Percentiles rank a stretch among this genome's conserved stretches.
Conservation (phyloP, 2,888 invertebrate genomes). For the Syrphus vitripennis region DNA sequence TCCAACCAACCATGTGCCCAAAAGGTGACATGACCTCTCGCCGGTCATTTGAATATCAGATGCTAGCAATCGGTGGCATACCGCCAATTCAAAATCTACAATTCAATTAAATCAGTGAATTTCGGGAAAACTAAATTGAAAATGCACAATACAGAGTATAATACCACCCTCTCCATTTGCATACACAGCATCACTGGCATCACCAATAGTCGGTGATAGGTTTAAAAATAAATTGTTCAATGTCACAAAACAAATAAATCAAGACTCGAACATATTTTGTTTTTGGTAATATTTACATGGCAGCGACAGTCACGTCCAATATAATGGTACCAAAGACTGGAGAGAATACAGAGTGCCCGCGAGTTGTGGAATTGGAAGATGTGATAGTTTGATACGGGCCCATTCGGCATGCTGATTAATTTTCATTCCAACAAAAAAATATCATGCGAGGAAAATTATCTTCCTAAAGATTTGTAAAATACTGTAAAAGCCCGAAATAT, state of each 20-base stretch:
- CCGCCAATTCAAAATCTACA: slow-evolving; percentile 9
- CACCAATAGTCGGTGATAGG: neutral
- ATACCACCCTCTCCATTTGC: neutral
- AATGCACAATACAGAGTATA: neutral
- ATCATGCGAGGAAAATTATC: too few relatives aligned
- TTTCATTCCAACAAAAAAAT: too few relatives aligned
- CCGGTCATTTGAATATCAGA: slow-evolving; percentile 21
- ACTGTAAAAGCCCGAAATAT: too few relatives aligned
- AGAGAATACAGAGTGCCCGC: neutral
- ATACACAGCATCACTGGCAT: neutral
- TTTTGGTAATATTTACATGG: slow-evolving; percentile 19
- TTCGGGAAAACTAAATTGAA: slow-evolving; percentile 41
- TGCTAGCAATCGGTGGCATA: slow-evolving; percentile 25
- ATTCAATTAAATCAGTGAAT: slow-evolving; percentile 3
- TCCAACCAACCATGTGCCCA: neutral
- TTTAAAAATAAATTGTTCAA: slow-evolving; percentile 28
- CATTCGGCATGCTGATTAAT: too few relatives aligned
- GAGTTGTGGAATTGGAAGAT: neutral
- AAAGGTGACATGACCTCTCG: slow-evolving; percentile 37
- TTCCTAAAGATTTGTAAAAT: too few relatives aligned
- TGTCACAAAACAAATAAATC: slow-evolving; percentile 47
- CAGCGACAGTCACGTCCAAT: slow-evolving; percentile 49
- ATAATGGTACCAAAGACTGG: slow-evolving; percentile 39
- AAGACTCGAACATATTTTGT: slow-evolving; percentile 12
- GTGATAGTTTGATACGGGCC: neutral